Conservation (phyloP, 2,797 vertebrate genomes). For the Danionella dracula region DNA sequence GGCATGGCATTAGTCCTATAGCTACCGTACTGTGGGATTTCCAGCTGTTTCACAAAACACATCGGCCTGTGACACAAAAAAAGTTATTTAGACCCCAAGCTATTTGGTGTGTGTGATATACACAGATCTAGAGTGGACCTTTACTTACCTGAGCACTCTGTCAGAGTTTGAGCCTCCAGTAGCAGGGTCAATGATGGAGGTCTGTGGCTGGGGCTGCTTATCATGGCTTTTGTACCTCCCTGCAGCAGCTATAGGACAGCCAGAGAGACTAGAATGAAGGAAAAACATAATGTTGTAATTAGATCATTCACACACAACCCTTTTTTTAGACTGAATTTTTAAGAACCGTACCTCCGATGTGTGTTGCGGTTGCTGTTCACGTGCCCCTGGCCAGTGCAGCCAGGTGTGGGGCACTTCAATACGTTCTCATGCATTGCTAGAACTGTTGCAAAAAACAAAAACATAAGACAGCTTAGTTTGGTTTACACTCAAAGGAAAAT, state of each 20-base stretch:
- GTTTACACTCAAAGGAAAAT: no score
- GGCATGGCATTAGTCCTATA: constrained; percentile 87
- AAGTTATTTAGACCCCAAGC: not conserved
- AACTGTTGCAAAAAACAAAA: constrained; percentile 65
- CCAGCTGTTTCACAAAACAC: constrained; percentile 98
- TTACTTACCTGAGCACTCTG: constrained; percentile 87
- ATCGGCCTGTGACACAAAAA: constrained; percentile 80
- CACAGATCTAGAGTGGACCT: not conserved
- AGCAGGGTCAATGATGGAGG: constrained; percentile 73
- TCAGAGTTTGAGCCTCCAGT: constrained; percentile 84
- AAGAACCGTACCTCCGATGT: constrained; percentile 82
- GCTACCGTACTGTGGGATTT: constrained; percentile 94
- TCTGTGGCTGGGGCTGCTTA: constrained; percentile 74
- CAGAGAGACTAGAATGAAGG: constrained; percentile 77
- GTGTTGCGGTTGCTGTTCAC: constrained; percentile 99
- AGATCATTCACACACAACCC: not conserved
- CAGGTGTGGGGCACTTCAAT: constrained; percentile 96
- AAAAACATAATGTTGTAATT: not conserved
- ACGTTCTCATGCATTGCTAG: constrained; percentile 98
- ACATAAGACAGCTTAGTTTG: not conserved
- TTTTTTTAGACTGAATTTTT: not conserved
- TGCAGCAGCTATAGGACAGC: constrained; percentile 93
- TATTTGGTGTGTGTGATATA: not conserved
- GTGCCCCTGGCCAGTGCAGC: constrained; percentile 96
- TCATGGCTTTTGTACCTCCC: constrained; percentile 89